Evolutionary conservation across 2,113 vertebrate genomes (phyloP).

Genomic region (Podarcis raffonei): DNA sequence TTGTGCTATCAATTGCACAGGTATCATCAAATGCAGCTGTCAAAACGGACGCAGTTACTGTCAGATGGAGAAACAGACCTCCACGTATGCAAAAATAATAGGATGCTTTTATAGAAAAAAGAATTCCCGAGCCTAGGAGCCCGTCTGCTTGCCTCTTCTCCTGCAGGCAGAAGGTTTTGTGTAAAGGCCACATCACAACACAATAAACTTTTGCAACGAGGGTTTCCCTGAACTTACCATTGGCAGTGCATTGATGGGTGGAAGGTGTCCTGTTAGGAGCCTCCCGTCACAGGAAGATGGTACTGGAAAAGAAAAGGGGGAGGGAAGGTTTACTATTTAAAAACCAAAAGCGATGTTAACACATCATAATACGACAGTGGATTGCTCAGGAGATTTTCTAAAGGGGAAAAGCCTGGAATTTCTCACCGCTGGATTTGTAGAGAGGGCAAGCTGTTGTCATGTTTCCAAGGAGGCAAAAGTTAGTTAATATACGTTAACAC

Average conservation of each 20-base stretch:
- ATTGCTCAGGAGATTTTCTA: background rate
- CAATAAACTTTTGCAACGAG: background rate
- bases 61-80: slow-evolving; percentile 28
- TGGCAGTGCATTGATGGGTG: slow-evolving; percentile 84
- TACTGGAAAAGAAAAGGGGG: slow-evolving; percentile 63
- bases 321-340: slow-evolving; percentile 29
- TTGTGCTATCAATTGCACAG: slow-evolving; percentile 31
- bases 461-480: background rate
- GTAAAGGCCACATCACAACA: background rate
- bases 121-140: background rate
- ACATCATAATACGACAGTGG: background rate
- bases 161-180: background rate
- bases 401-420: background rate
- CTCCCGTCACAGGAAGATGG: slow-evolving; percentile 69
- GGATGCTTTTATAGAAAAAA: background rate
- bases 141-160: background rate
- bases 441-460: background rate
- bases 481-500: background rate
- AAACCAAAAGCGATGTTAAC: background rate
- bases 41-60: slow-evolving; percentile 10
- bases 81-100: slow-evolving; percentile 4
- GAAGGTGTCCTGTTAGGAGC: slow-evolving; percentile 68
- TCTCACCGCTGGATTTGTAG: background rate
- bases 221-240: slow-evolving; percentile 71
- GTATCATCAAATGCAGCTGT: background rate